Evolutionary conservation across 2,797 vertebrate species (phyloP), one percentile per base, ranked within the genome.

Genomic region (Denticeps clupeoides): DNA sequence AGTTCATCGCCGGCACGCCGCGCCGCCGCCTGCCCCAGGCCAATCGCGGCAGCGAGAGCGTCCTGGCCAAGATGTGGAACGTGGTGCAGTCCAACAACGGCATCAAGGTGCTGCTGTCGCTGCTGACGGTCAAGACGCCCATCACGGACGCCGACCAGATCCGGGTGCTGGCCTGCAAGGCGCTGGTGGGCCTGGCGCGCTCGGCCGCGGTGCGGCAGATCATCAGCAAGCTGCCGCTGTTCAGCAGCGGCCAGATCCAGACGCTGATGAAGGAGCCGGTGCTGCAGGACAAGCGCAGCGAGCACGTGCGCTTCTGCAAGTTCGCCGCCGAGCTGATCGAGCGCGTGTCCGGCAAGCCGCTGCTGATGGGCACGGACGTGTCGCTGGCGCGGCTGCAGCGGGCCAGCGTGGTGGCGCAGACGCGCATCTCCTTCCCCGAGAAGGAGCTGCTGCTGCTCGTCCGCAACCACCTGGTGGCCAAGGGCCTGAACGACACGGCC

Each of bases 101-200:
- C 65, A 99, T 99, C 78, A 99, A 99, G 79, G 95, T 99, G 58
- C 82, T 99, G 50, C 79, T 99, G 44, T 97, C 93, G 0, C 58
- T 99, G 66, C 78, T 99, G 49, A 97, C 90, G 0, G 79, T 99
- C 55, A 99, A 97, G 82, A 96, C 95, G 89, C 95, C 95, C 2
- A 99, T 99, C 67, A 99, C 92, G 0, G 95, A 99, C 1, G 95
- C 95, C 0, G 95, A 99, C 73, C 95, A 97, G 83, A 97, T 99
- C 68, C 85, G 95, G 32, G 89, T 92, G 0, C 63, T 97, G 65
- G 83, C 95, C 27, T 99, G 95, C 58, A 97, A 97, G 63, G 95
- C 94, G 13, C 75, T 99, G 57, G 94, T 98, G 53, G 95, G 95
- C 31, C 77, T 99, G 37, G 92, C 91, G 0, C 90, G 93, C 22